These are phyloP conservation scores for Nesidiocoris tenuis DNA, from an alignment of 2,888 invertebrate genomes.

Conservation along the genomic window DNA sequence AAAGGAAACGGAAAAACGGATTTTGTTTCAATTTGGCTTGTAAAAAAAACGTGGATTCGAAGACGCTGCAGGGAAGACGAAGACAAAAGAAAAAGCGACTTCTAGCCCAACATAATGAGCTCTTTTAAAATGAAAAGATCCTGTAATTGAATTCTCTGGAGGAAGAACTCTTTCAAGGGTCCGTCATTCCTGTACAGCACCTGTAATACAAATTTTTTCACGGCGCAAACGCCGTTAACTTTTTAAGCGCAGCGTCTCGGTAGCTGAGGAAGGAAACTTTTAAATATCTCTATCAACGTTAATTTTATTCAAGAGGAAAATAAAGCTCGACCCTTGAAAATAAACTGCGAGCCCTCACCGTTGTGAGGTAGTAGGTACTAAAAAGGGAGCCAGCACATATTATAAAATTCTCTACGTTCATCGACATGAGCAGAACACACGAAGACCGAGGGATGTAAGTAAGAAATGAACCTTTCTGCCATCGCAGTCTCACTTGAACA, in stretches of 20 bases:
- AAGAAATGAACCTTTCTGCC: too few relatives aligned
- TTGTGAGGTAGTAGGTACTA: too few relatives aligned
- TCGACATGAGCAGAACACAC: too few relatives aligned
- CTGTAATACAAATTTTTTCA: not conserved
- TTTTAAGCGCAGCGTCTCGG: not conserved
- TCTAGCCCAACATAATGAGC: slow-evolving; percentile 25
- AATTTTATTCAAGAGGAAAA: not conserved
- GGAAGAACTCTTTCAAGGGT: not conserved
- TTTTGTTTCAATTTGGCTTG: slow-evolving; percentile 34
- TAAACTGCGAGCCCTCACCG: too few relatives aligned
- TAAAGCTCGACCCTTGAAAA: too few relatives aligned
- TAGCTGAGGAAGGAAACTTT: not conserved
- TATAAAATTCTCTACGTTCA: too few relatives aligned
- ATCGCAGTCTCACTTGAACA: too few relatives aligned
- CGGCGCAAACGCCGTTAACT: not conserved
- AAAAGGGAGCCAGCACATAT: too few relatives aligned
- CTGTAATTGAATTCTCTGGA: slow-evolving; percentile 17
- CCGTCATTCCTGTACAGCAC: not conserved
- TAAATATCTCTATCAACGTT: not conserved
- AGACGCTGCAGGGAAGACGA: not conserved
- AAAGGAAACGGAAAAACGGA: slow-evolving; percentile 16
- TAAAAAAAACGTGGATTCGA: not conserved
- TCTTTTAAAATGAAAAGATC: slow-evolving; percentile 16
- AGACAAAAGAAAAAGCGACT: not conserved
- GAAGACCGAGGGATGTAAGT: too few relatives aligned